phyloP scores from a whole-genome alignment of 2,888 invertebrate species.

The Caenorhabditis panamensis region DNA sequence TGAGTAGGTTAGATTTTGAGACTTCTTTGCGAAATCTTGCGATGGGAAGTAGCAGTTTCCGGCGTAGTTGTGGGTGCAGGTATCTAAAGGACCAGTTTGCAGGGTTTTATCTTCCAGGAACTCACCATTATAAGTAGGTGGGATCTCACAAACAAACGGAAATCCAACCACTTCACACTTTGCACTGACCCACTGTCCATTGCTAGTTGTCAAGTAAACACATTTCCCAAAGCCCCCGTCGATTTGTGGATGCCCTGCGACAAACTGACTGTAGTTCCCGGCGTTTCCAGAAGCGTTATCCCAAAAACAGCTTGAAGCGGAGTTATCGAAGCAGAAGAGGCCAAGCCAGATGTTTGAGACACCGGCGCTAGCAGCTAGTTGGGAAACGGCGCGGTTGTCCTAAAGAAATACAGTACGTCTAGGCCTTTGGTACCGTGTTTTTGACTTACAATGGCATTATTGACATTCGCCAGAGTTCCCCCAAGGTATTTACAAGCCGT shows the following conservation, averaged over 20 bases:
- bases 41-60: slow-evolving; percentile 33
- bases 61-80: slow-evolving; percentile 31
- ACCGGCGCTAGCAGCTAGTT: background rate
- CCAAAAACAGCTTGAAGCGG: slow-evolving; percentile 11
- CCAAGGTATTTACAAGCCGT: slow-evolving; percentile 1
- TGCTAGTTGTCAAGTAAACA: slow-evolving; percentile 25
- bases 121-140: slow-evolving; percentile 10
- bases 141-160: slow-evolving; percentile 36
- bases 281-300: slow-evolving; percentile 24
- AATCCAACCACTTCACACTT: slow-evolving; percentile 28
- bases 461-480: slow-evolving; percentile 15
- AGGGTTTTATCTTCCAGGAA: no score
- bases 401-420: background rate
- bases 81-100: background rate
- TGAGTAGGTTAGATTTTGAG: background rate
- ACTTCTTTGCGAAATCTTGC: slow-evolving; percentile 3
- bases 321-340: slow-evolving; percentile 17
- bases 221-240: slow-evolving; percentile 17
- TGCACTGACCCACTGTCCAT: slow-evolving; percentile 28
- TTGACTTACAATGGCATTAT: slow-evolving; percentile 32
- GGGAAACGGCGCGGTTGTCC: slow-evolving; percentile 28
- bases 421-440: no score
- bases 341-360: slow-evolving; percentile 26
- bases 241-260: slow-evolving; percentile 14
- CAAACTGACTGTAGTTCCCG: slow-evolving; percentile 12